These are phyloP conservation scores for Drosophila parthenogenetica DNA, from an alignment of 2,888 invertebrate genomes.

Conservation along the genomic window DNA sequence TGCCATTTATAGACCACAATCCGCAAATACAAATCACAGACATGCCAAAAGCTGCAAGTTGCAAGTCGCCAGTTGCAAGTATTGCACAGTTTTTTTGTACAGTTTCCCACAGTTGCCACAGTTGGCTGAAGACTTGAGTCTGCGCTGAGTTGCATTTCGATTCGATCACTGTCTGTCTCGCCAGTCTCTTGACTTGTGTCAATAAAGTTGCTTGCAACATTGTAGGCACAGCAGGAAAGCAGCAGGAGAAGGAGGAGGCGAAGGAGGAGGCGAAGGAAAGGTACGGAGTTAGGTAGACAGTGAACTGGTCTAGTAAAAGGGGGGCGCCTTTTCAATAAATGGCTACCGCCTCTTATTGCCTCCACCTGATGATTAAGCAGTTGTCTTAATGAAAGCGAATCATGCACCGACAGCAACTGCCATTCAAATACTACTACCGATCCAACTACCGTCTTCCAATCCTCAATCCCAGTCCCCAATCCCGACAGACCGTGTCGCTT, in stretches of 20 bases:
- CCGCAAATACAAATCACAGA: slow-evolving; percentile 47
- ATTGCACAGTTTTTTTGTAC: slow-evolving; percentile 70
- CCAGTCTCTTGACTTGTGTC: slow-evolving; percentile 45
- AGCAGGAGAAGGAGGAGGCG: not conserved
- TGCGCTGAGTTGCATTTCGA: slow-evolving; percentile 40
- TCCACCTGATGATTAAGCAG: slow-evolving; percentile 75
- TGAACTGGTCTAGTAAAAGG: slow-evolving; percentile 15
- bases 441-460: slow-evolving; percentile 38
- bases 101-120: slow-evolving; percentile 68
- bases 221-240: slow-evolving; percentile 10
- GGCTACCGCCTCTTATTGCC: slow-evolving; percentile 60
- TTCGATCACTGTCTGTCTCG: slow-evolving; percentile 50
- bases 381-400: slow-evolving; percentile 78
- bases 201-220: slow-evolving; percentile 28
- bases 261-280: not conserved
- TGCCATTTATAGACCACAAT: slow-evolving; percentile 59
- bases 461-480: slow-evolving; percentile 17
- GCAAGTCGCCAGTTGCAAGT: slow-evolving; percentile 14
- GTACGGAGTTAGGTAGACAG: not conserved
- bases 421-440: slow-evolving; percentile 48
- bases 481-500: slow-evolving; percentile 13
- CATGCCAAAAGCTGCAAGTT: slow-evolving; percentile 29
- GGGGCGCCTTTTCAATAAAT: slow-evolving; percentile 71
- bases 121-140: slow-evolving; percentile 17
- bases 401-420: slow-evolving; percentile 67